phyloP scores from a whole-genome alignment of 1,140 invertebrate species.

The Melitaea cinxia region DNA sequence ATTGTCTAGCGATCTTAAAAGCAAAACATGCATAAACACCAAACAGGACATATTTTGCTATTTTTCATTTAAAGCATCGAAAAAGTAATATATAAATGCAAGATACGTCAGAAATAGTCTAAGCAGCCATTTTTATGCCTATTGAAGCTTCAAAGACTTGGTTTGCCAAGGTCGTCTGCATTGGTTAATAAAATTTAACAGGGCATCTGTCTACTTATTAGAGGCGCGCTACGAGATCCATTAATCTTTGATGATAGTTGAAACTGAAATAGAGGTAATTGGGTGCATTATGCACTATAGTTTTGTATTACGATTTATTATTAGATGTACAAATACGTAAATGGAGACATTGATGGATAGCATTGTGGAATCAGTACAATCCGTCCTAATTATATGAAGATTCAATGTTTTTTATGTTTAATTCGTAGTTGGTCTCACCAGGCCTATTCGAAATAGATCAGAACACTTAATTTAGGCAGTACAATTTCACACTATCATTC shows the following conservation, averaged over 20 bases:
- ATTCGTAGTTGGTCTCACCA: too few species aligned
- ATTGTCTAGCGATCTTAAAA: too few species aligned
- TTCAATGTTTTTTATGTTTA: too few species aligned
- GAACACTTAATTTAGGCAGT: too few species aligned
- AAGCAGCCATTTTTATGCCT: neutral
- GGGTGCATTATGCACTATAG: neutral
- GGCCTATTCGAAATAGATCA: too few species aligned
- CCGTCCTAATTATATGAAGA: too few species aligned
- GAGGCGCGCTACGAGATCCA: conserved; percentile 1
- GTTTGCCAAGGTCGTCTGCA: conserved; percentile 3
- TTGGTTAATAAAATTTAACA: conserved; percentile 22
- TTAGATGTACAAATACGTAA: neutral
- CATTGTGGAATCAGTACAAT: neutral
- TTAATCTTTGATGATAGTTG: conserved; percentile 15
- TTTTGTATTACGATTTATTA: neutral
- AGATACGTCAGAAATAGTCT: conserved; percentile 1
- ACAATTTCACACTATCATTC: too few species aligned
- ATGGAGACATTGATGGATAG: neutral
- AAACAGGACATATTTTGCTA: too few species aligned
- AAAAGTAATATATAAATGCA: neutral
- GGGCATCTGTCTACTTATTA: conserved; percentile 19
- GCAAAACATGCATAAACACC: too few species aligned
- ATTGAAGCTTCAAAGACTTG: conserved; percentile 20
- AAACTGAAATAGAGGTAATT: neutral
- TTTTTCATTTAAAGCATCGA: neutral